These are phyloP conservation scores for Drosophila affinis DNA, from an alignment of 2,888 invertebrate species.

Conservation along the genomic window DNA sequence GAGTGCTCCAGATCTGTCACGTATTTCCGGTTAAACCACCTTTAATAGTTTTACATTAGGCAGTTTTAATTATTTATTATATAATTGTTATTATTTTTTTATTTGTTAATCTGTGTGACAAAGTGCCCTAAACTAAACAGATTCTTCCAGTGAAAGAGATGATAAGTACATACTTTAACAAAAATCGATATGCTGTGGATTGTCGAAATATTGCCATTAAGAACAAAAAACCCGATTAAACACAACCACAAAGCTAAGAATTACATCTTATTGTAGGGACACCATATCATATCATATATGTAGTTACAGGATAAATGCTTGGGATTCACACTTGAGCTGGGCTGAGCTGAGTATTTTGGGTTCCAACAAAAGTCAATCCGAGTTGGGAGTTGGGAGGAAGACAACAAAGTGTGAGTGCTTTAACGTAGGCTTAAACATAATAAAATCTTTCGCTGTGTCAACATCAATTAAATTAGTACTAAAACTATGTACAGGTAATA, in stretches of 20 bases:
- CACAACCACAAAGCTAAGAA: slow-evolving; percentile 61
- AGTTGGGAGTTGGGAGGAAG: slow-evolving; percentile 47
- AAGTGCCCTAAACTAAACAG: background rate
- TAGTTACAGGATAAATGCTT: slow-evolving; percentile 50
- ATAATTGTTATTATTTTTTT: slow-evolving; percentile 15
- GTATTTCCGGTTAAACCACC: too few species aligned
- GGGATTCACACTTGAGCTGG: slow-evolving; percentile 10
- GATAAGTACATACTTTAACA: slow-evolving; percentile 5
- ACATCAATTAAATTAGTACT: slow-evolving; percentile 13
- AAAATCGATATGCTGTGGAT: slow-evolving; percentile 3
- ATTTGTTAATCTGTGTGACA: background rate
- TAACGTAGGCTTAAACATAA: slow-evolving; percentile 34
- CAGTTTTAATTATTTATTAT: slow-evolving; percentile 10
- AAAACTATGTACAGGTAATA: slow-evolving; percentile 34
- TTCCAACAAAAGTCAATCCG: slow-evolving; percentile 28
- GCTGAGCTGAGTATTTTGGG: slow-evolving; percentile 27
- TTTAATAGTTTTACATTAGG: background rate
- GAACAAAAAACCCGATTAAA: slow-evolving; percentile 27
- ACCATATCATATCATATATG: slow-evolving; percentile 1
- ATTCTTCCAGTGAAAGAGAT: background rate
- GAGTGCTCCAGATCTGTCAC: too few species aligned
- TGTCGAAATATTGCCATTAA: background rate
- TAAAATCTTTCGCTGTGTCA: slow-evolving; percentile 13
- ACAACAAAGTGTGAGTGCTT: too few species aligned
- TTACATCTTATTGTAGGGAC: background rate